Conservation (phyloP, 2,888 invertebrate genomes). For the Morpho achilles region DNA sequence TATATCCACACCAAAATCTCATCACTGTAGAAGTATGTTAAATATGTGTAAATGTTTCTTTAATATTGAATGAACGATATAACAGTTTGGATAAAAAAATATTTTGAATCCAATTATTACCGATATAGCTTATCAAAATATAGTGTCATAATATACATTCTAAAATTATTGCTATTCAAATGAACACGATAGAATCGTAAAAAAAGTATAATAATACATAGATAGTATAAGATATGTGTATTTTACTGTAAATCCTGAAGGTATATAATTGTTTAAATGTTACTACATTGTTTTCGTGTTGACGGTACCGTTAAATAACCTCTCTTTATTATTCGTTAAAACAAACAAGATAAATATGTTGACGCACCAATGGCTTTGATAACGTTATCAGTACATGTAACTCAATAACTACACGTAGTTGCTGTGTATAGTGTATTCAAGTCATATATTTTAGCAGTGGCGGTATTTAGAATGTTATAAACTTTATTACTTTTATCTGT, state of each 20-base stretch:
- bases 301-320: slow-evolving; percentile 36
- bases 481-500: not conserved
- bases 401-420: slow-evolving; percentile 14
- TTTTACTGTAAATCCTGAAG: not conserved
- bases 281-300: slow-evolving; percentile 24
- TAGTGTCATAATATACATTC: no score
- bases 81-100: no score
- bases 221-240: no score
- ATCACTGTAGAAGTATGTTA: no score
- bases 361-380: slow-evolving; percentile 66
- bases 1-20: no score
- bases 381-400: slow-evolving; percentile 53
- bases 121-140: no score
- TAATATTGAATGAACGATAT: no score
- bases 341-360: slow-evolving; percentile 65
- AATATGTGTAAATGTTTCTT: no score
- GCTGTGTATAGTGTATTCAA: slow-evolving; percentile 26
- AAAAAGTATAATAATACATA: no score
- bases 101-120: no score
- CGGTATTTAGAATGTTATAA: not conserved
- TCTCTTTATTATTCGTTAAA: slow-evolving; percentile 45
- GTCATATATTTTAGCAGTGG: not conserved
- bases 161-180: no score
- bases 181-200: no score
- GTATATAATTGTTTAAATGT: not conserved